Conservation (phyloP, 2,888 invertebrate species). For the Drosophila recens region DNA sequence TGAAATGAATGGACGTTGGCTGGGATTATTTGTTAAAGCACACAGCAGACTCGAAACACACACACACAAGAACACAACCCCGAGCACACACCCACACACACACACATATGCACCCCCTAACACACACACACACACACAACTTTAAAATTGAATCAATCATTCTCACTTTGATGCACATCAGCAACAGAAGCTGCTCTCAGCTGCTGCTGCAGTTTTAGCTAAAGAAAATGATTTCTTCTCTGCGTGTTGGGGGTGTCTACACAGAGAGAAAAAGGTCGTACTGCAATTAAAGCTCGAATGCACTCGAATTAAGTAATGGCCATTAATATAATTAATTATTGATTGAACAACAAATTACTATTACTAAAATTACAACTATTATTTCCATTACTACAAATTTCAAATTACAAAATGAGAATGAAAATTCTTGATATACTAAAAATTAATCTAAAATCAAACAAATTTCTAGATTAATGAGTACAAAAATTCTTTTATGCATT, state of each 20-base stretch:
- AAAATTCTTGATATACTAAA: too few relatives aligned
- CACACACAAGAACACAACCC: constrained; percentile 13
- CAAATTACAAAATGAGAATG: too few relatives aligned
- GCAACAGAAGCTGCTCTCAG: constrained; percentile 81
- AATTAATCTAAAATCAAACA: too few relatives aligned
- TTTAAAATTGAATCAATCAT: constrained; percentile 85
- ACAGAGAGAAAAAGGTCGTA: too few relatives aligned
- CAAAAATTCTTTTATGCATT: too few relatives aligned
- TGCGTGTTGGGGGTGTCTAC: background rate
- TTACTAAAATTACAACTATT: too few relatives aligned
- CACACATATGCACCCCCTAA: constrained; percentile 29
- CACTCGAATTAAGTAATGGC: too few relatives aligned
- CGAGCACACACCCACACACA: constrained; percentile 24
- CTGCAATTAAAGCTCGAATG: too few relatives aligned
- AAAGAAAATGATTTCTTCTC: constrained; percentile 62
- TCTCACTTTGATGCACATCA: constrained; percentile 85
- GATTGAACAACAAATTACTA: too few relatives aligned
- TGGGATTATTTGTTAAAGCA: constrained; percentile 75
- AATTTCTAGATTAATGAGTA: too few relatives aligned
- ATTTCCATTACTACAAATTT: too few relatives aligned
- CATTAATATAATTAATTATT: too few relatives aligned
- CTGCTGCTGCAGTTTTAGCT: constrained; percentile 68
- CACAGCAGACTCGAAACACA: constrained; percentile 40
- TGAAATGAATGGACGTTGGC: constrained; percentile 71
- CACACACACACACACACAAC: constrained; percentile 59